Conservation (phyloP, 2,797 vertebrate genomes). For the Eulemur mongoz region DNA sequence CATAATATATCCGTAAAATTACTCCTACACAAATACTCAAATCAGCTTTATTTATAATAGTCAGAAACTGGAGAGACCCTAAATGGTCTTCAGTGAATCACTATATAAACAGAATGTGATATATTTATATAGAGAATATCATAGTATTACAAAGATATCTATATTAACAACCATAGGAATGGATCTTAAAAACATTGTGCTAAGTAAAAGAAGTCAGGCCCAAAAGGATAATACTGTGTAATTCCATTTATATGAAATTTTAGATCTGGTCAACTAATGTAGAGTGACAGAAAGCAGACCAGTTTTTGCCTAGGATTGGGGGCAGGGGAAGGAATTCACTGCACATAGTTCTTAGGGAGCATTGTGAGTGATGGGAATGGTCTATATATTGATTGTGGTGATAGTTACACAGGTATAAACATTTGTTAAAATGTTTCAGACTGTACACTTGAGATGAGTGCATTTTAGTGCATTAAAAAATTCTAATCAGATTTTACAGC, state of each 20-base stretch:
- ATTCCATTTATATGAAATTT: neutral
- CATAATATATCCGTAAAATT: neutral
- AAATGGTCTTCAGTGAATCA: neutral
- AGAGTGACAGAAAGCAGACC: neutral
- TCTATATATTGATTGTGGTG: neutral
- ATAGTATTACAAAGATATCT: neutral
- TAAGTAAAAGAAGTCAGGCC: neutral
- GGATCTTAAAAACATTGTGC: neutral
- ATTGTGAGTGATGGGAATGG: neutral
- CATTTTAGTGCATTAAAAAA: neutral
- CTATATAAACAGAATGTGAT: neutral
- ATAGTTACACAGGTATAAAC: neutral
- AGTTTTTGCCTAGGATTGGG: neutral
- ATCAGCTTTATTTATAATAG: neutral
- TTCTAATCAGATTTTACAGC: neutral
- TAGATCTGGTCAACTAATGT: neutral
- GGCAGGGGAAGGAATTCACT: neutral
- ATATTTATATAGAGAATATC: neutral
- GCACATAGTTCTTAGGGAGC: neutral
- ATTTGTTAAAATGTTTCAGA: neutral
- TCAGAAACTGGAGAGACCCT: neutral
- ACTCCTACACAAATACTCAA: neutral
- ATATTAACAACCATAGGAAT: neutral
- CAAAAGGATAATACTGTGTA: neutral
- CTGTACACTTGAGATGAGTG: neutral